phyloP scores from a whole-genome alignment of 2,797 vertebrate genomes.

The Anisognathus igniventris region DNA sequence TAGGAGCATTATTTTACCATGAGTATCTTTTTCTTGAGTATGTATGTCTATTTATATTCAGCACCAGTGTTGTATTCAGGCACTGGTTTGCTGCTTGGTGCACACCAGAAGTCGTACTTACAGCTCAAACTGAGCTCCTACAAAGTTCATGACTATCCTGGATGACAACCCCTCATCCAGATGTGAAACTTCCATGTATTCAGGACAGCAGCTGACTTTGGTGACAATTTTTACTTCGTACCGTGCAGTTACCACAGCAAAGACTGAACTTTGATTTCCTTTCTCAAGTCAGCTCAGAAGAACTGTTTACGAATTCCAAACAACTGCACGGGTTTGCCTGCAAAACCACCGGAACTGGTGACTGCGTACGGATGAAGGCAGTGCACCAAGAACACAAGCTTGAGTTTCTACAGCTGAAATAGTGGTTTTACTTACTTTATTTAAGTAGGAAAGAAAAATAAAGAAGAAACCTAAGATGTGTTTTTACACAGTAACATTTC shows the following conservation, averaged over 20 bases:
- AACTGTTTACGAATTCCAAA: neutral
- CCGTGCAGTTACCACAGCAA: neutral
- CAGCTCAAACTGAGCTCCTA: constrained; percentile 36
- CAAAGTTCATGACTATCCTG: neutral
- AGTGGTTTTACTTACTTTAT: neutral
- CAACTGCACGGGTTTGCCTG: neutral
- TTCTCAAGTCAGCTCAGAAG: neutral
- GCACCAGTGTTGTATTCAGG: neutral
- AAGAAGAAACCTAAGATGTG: neutral
- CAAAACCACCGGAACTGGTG: neutral
- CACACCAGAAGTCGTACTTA: neutral
- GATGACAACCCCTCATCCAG: neutral
- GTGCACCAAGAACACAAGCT: neutral
- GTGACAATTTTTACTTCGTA: neutral
- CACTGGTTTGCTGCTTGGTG: neutral
- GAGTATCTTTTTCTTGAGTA: neutral
- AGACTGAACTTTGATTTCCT: neutral
- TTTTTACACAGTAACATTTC: neutral
- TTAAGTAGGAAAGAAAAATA: neutral
- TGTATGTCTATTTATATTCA: neutral
- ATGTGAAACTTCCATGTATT: neutral
- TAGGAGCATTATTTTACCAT: neutral
- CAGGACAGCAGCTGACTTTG: neutral
- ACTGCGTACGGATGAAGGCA: neutral
- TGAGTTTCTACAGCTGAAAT: neutral